These are phyloP conservation scores for Trochalopteron elliotii DNA, from an alignment of 2,113 vertebrate genomes.

Conservation along the genomic window DNA sequence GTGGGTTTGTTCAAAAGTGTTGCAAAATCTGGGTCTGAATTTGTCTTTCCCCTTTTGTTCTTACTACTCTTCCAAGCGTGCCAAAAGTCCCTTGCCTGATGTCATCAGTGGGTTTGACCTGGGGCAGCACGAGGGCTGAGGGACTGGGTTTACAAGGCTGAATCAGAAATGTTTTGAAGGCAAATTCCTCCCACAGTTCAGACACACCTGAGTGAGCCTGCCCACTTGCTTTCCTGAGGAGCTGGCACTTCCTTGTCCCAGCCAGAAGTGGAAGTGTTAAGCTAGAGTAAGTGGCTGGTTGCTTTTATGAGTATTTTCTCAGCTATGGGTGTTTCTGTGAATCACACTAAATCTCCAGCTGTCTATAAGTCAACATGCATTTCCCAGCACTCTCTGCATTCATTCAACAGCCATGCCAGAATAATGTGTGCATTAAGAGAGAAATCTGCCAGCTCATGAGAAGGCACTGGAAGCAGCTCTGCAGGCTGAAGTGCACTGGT, in stretches of 20 bases:
- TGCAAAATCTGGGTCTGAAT: not conserved
- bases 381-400: not conserved
- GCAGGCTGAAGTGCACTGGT: not conserved
- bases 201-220: not conserved
- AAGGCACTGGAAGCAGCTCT: not conserved
- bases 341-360: not conserved
- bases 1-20: not conserved
- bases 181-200: not conserved
- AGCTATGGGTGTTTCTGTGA: conserved; percentile 1
- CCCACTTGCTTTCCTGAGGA: not conserved
- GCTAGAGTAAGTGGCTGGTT: not conserved
- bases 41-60: not conserved
- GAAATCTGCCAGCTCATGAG: not conserved
- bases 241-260: not conserved
- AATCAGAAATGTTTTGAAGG: not conserved
- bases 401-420: not conserved
- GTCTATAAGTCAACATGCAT: not conserved
- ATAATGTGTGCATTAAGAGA: not conserved
- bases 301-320: conserved; percentile 15
- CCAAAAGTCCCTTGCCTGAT: not conserved
- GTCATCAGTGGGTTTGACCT: not conserved
- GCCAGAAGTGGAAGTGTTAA: conserved; percentile 18
- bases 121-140: not conserved
- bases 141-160: not conserved
- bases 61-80: not conserved